Conservation (phyloP, 2,888 invertebrate species). For the Drosophila atroscutellata region DNA sequence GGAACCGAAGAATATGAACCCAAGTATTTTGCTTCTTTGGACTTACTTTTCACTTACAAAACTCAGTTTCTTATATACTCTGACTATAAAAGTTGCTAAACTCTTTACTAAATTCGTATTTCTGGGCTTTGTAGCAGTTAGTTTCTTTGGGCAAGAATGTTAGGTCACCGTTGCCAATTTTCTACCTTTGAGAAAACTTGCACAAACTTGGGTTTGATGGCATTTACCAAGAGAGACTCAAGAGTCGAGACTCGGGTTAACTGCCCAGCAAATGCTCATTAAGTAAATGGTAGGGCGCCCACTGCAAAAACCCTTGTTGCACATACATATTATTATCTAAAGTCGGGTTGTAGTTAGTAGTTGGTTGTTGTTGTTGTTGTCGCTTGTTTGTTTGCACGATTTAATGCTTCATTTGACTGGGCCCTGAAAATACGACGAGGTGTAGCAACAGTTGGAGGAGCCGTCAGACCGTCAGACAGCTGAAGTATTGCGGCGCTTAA, state of each 20-base stretch:
- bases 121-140: background rate
- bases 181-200: background rate
- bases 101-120: background rate
- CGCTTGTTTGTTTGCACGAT: constrained; percentile 78
- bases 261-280: constrained; percentile 51
- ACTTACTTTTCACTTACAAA: background rate
- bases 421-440: constrained; percentile 28
- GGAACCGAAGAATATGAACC: background rate
- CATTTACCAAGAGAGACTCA: constrained; percentile 15
- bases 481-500: constrained; percentile 38
- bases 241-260: constrained; percentile 14
- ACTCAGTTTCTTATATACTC: background rate
- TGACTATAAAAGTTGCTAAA: background rate
- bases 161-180: background rate
- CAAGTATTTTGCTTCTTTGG: background rate
- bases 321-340: constrained; percentile 58
- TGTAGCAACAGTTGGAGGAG: background rate
- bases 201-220: constrained; percentile 35
- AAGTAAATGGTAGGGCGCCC: constrained; percentile 67
- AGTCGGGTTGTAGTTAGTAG: constrained; percentile 57
- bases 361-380: constrained; percentile 48
- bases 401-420: constrained; percentile 73
- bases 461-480: constrained; percentile 12
- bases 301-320: background rate
- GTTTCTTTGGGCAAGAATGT: background rate